Percentiles rank a stretch among this genome's conserved stretches.
Evolutionary conservation across 1,140 invertebrate species (phyloP).

Genomic region (Cotesia typhae): DNA sequence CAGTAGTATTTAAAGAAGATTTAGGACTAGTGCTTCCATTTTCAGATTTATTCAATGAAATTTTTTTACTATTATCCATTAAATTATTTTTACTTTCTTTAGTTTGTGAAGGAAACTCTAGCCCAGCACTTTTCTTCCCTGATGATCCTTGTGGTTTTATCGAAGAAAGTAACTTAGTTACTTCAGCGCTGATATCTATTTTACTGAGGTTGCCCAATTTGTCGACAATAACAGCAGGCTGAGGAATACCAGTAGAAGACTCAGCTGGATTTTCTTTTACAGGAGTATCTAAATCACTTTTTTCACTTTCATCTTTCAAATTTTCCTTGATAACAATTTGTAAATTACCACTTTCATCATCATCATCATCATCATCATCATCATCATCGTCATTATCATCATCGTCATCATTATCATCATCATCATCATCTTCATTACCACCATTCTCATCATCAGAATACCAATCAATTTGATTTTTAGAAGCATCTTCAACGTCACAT

Average conservation of each 20-base stretch:
- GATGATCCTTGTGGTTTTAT: slow-evolving; percentile 67
- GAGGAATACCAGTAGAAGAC: slow-evolving; percentile 49
- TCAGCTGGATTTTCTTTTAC: slow-evolving; percentile 38
- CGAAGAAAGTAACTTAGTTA: slow-evolving; percentile 73
- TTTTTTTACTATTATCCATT: background rate
- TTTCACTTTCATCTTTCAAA: slow-evolving; percentile 53
- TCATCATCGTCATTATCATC: slow-evolving; percentile 54
- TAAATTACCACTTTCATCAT: slow-evolving; percentile 51
- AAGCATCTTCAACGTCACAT: slow-evolving; percentile 66
- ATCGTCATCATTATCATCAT: slow-evolving; percentile 58
- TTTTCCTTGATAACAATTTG: slow-evolving; percentile 61
- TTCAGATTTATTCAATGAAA: slow-evolving; percentile 33
- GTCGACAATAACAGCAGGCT: slow-evolving; percentile 67
- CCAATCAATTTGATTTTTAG: slow-evolving; percentile 74
- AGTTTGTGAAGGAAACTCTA: slow-evolving; percentile 7
- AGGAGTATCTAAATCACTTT: slow-evolving; percentile 34
- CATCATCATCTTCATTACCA: slow-evolving; percentile 61
- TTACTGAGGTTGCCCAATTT: slow-evolving; percentile 76
- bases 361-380: slow-evolving; percentile 42
- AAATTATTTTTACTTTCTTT: slow-evolving; percentile 7
- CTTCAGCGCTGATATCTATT: slow-evolving; percentile 78
- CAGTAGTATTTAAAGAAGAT: slow-evolving; percentile 29
- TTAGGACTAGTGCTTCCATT: slow-evolving; percentile 49
- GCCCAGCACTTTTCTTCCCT: background rate
- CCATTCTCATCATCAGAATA: slow-evolving; percentile 75